Percentiles rank a stretch among this genome's conserved stretches.
Conservation (phyloP, 2,888 invertebrate species). For the Athalia cordata region DNA sequence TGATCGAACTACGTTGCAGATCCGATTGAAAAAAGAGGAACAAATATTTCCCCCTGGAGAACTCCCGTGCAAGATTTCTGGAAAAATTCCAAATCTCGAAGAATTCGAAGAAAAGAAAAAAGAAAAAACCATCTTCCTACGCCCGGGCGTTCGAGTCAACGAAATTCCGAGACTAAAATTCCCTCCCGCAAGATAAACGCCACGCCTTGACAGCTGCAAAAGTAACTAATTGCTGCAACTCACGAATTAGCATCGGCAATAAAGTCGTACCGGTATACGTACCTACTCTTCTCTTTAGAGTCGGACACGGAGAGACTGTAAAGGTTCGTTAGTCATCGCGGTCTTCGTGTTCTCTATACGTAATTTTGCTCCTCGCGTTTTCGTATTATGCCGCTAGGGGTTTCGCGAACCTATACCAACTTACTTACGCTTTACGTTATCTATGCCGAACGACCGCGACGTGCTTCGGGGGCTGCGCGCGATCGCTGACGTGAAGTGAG, state of each 20-base stretch:
- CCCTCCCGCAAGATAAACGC: background rate
- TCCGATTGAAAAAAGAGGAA: background rate
- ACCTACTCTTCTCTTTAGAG: constrained; percentile 53
- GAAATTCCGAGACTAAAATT: background rate
- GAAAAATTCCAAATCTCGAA: background rate
- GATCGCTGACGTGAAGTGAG: too few relatives aligned
- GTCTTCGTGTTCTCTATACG: constrained; percentile 59
- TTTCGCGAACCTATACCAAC: background rate
- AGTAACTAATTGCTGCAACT: constrained; percentile 67
- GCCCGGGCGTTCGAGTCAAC: background rate
- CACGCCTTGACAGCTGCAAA: constrained; percentile 17
- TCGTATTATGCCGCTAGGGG: constrained; percentile 3
- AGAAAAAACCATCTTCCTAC: too few relatives aligned
- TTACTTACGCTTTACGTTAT: constrained; percentile 17
- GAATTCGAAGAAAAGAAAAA: too few relatives aligned
- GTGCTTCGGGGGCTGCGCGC: constrained; percentile 33
- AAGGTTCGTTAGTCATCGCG: constrained; percentile 70
- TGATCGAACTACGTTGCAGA: constrained; percentile 13
- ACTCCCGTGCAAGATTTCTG: background rate
- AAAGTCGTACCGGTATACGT: constrained; percentile 60
- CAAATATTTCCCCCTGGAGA: background rate
- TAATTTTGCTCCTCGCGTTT: constrained; percentile 39
- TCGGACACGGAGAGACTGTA: constrained; percentile 68
- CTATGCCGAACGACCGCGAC: constrained; percentile 24
- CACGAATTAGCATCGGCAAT: constrained; percentile 70